Percentiles rank a stretch among this genome's conserved stretches.
Evolutionary conservation across 2,113 vertebrate genomes (phyloP).

Genomic region (Hippoglossus stenolepis): DNA sequence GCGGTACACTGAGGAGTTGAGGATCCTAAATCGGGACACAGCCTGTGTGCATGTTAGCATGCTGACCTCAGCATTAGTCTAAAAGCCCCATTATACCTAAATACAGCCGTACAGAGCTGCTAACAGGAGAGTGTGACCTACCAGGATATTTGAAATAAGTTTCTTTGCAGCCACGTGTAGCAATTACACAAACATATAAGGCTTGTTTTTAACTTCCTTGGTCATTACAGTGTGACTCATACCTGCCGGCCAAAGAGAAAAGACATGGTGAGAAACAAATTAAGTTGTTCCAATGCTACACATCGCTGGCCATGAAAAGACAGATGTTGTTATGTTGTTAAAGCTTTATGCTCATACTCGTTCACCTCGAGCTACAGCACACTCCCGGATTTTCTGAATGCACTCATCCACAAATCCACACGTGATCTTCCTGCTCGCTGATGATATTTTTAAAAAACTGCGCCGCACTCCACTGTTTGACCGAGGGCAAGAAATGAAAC

Average conservation of each 20-base stretch:
- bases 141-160: too few relatives aligned
- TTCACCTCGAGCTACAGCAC: not conserved
- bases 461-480: too few relatives aligned
- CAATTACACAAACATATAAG: not conserved
- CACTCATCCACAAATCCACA: not conserved
- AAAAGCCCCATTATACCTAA: too few relatives aligned
- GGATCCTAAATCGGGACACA: too few relatives aligned
- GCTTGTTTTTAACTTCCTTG: not conserved
- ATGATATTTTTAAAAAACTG: not conserved
- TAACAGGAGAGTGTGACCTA: too few relatives aligned
- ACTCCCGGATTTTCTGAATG: not conserved
- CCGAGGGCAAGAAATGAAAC: not conserved
- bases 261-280: not conserved
- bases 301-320: not conserved
- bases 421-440: not conserved
- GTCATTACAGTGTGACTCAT: not conserved
- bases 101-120: too few relatives aligned
- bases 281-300: not conserved
- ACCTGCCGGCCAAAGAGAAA: not conserved
- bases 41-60: too few relatives aligned
- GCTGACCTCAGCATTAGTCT: too few relatives aligned
- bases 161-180: too few relatives aligned
- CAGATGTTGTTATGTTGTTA: not conserved
- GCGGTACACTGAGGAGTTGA: too few relatives aligned
- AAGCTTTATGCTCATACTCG: not conserved